These are phyloP conservation scores for Macrosteles quadrilineatus DNA, from an alignment of 1,140 invertebrate genomes.

Conservation along the genomic window DNA sequence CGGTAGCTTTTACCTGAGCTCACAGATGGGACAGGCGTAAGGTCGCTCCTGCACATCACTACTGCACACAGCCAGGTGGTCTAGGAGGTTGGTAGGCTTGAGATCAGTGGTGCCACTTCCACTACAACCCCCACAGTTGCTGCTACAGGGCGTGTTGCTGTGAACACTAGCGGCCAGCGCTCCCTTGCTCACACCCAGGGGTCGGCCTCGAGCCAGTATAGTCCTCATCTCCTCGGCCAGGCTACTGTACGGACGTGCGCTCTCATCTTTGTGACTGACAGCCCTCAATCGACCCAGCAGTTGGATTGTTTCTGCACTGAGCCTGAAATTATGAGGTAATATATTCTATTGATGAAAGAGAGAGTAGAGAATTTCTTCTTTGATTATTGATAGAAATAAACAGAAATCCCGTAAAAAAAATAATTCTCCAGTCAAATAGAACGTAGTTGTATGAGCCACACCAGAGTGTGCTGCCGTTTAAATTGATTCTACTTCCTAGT, in stretches of 20 bases:
- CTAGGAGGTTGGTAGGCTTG: constrained; percentile 22
- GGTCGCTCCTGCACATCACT: constrained; percentile 3
- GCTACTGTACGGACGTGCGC: neutral
- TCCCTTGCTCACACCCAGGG: neutral
- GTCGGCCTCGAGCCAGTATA: neutral
- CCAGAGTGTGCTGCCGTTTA: too few species aligned
- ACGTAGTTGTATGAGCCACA: too few species aligned
- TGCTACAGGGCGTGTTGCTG: too few species aligned
- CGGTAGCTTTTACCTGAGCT: too few species aligned
- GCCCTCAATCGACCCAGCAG: constrained; percentile 35
- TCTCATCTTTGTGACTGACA: neutral
- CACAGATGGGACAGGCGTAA: constrained; percentile 31
- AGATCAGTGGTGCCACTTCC: neutral
- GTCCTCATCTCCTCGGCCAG: neutral
- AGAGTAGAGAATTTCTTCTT: too few species aligned
- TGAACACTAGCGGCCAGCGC: constrained; percentile 11
- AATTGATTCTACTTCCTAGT: too few species aligned
- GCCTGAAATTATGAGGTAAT: too few species aligned
- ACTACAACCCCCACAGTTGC: too few species aligned
- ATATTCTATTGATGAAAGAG: too few species aligned
- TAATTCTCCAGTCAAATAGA: too few species aligned
- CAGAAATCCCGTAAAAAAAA: too few species aligned
- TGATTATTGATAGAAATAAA: too few species aligned
- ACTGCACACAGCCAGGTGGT: constrained; percentile 30
- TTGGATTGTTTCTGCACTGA: constrained; percentile 28